Evolutionary conservation across 2,888 invertebrate species (phyloP).

Genomic region (Apamea crenata): DNA sequence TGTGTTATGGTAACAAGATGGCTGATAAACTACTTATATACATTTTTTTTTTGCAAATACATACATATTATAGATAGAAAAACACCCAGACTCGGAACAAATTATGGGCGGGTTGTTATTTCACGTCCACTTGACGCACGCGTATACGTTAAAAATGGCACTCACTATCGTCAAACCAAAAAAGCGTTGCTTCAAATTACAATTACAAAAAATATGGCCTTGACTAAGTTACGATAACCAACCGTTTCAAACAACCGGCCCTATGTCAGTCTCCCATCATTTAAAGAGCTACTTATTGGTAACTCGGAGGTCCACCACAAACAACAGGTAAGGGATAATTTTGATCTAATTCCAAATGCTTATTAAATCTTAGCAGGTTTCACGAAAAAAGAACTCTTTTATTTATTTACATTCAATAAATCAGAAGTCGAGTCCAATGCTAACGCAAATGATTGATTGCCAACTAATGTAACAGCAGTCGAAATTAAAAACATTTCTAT

Average conservation of each 20-base stretch:
- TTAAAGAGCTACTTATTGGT: neutral
- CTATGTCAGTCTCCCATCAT: neutral
- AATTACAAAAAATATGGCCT: too few relatives aligned
- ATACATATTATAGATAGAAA: too few relatives aligned
- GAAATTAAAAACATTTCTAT: neutral
- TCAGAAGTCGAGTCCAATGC: neutral
- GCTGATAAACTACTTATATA: too few relatives aligned
- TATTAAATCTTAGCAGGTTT: neutral
- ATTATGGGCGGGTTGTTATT: neutral
- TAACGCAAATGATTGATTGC: neutral
- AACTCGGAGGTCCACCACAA: neutral
- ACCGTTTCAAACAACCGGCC: too few relatives aligned
- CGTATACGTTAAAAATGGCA: too few relatives aligned
- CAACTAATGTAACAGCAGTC: neutral
- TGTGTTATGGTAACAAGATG: too few relatives aligned
- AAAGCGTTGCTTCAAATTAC: too few relatives aligned
- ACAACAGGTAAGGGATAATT: neutral
- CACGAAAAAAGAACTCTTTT: rapidly evolving
- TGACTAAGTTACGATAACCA: too few relatives aligned
- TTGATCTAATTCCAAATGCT: neutral
- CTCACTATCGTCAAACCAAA: too few relatives aligned
- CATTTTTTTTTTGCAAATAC: too few relatives aligned
- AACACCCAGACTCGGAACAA: too few relatives aligned
- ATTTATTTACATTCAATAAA: neutral
- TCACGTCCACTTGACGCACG: too few relatives aligned